Evolutionary conservation across 92 coral and sea anemone genomes (phyloP), one percentile per base, ranked within the genome.

Genomic region (Actinostola sp.): DNA sequence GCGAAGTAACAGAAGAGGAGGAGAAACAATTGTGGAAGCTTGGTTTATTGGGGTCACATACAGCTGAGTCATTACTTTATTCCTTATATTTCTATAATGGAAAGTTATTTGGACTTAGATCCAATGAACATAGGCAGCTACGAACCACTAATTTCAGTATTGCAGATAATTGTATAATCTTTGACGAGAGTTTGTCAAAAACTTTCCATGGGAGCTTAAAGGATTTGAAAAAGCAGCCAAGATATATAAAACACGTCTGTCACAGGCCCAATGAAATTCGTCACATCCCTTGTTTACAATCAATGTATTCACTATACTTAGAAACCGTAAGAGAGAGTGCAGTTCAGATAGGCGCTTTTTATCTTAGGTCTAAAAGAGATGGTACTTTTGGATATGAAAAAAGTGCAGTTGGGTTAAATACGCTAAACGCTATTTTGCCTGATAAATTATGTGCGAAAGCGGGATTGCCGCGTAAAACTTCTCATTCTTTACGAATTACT

Each of bases 31-130:
- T 63, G 27, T 63, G 70, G 53, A 23, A 42, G 24, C 17, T 17
- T 19, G 45, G 31, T 8, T 19, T 63, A 32, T 51, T 63, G 12
- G 70, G 70, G 12, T 8, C 13, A 9, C 9, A 36, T 11, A 29
- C 70, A 21, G 70, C 70, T 63, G 70, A 63, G 70, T 13, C 14
- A 11, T 24, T 63, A 7, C n/a, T 63, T n/a, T 10, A 63, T 36
- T 35, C 70, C 7, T 14, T 63, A n/a, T 63, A 63, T 25, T 63
- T 31, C 24, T 63, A 63, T 39, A 70, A 70, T 70, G 66, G 76
- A 4, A 70, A 70, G 33, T 34, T 35, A 10, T 70, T 55, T 70
- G 66, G 63, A 1, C 0, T 8, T 1, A 28, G 60, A 10, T 58
- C 45, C 0, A 21, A 54, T 1, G 45, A 49, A 35, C 76, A 70